Evolutionary conservation across 2,888 invertebrate species (phyloP), one percentile per base, ranked within the genome.

Genomic region (Schizotus pectinicornis): DNA sequence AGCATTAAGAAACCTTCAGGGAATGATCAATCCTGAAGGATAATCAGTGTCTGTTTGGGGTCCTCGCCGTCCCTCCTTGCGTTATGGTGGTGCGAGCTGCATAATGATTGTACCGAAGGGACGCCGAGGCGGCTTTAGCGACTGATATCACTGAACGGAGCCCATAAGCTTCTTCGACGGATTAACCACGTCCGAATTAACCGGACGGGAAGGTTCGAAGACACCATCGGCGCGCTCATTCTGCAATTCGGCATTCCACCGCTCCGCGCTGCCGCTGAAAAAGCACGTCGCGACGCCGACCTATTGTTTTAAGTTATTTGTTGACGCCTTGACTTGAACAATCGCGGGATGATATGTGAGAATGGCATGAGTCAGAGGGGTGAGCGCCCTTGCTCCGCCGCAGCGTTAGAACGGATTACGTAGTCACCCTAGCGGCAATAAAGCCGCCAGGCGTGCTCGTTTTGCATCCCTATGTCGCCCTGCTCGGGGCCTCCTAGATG

Each of bases 401-500:
- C 36, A 42, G 43, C 49, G 55, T 51, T 56, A 47, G 55, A 36
- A 51, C 58, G 62, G 67, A 64, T 67, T 67, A 67, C 56, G 62
- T 52, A 67, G 64, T 60, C 67, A 67, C 67, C 64, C 60, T 51
- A 59, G 64, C 22, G 22, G 22, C 62, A 67, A 67, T 67, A 67
- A 67, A 67, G 61, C 64, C 49, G 53, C 36, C 61, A 51, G 56
- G 53, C 56, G 58, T 50, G 57, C 54, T 43, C 53, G 59, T 59
- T 65, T 62, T 55, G 59, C 62, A 60, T 61, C 64, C 47, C 56
- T 22, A 22, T 22, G 22, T 22, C 22, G 22, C 42, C 46, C 46
- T 14, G 45, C 53, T 50, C 52, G 55, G 48, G 32, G 47, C 58
- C 56, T 60, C 58, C 63, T 60, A 53, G 51, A 53, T 58, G 55